phyloP scores from a whole-genome alignment of 2,888 invertebrate species.

The Linnaemya vulpina region DNA sequence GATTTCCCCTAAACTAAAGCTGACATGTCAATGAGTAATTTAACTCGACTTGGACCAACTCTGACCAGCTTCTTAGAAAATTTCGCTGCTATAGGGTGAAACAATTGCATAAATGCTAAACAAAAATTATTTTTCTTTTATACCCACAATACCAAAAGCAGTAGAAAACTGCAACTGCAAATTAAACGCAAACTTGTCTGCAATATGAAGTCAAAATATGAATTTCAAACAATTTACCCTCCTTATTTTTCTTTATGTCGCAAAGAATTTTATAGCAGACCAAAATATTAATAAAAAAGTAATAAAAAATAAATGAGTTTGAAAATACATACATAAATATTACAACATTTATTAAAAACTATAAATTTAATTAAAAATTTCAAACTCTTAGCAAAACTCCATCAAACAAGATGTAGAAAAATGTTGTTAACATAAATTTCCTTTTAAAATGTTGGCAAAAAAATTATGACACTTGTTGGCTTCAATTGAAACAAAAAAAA shows the following conservation, averaged over 20 bases:
- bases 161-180: slow-evolving; percentile 14
- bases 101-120: background rate
- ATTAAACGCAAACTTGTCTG: slow-evolving; percentile 40
- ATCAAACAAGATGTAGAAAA: slow-evolving; percentile 65
- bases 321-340: slow-evolving; percentile 56
- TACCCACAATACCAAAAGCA: slow-evolving; percentile 16
- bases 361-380: slow-evolving; percentile 70
- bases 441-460: slow-evolving; percentile 68
- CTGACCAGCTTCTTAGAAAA: too few relatives aligned
- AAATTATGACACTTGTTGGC: slow-evolving; percentile 71
- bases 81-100: background rate
- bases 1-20: too few relatives aligned
- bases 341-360: slow-evolving; percentile 70
- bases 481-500: slow-evolving; percentile 40
- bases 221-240: slow-evolving; percentile 49
- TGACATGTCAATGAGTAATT: too few relatives aligned
- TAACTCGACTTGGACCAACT: too few relatives aligned
- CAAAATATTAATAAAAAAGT: slow-evolving; percentile 39
- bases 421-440: slow-evolving; percentile 72
- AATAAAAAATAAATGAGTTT: background rate
- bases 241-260: slow-evolving; percentile 17
- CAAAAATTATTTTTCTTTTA: background rate
- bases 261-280: slow-evolving; percentile 51
- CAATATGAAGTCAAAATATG: slow-evolving; percentile 57
- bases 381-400: slow-evolving; percentile 49